Evolutionary conservation across 1,140 invertebrate genomes (phyloP).

Genomic region (Oncopeltus fasciatus): DNA sequence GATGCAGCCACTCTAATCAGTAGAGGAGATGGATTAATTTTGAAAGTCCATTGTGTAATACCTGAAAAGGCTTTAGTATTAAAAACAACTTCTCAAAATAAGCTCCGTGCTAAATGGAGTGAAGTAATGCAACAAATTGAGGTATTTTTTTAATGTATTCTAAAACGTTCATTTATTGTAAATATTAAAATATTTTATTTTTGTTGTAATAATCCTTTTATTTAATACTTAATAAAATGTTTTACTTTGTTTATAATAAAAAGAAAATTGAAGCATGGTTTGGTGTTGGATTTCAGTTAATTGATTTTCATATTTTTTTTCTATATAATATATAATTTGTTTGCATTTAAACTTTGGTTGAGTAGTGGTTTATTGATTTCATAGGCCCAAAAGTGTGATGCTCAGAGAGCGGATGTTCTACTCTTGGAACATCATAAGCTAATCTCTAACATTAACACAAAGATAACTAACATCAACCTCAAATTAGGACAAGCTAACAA

Average conservation of each 20-base stretch:
- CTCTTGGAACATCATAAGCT: slow-evolving; percentile 17
- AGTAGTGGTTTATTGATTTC: slow-evolving; percentile 7
- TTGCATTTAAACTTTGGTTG: neutral
- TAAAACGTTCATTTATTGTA: neutral
- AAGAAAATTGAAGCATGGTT: slow-evolving; percentile 1
- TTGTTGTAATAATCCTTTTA: too few species aligned
- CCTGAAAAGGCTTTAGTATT: slow-evolving; percentile 39
- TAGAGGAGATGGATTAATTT: slow-evolving; percentile 56
- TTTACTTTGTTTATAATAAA: too few species aligned
- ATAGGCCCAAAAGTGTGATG: slow-evolving; percentile 19
- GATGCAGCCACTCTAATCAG: slow-evolving; percentile 66
- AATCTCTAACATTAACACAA: slow-evolving; percentile 20
- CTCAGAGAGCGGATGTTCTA: slow-evolving; percentile 18
- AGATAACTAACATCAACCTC: slow-evolving; percentile 20
- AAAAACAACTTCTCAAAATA: slow-evolving; percentile 41
- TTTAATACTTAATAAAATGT: too few species aligned
- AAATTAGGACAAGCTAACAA: slow-evolving; percentile 21
- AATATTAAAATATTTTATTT: neutral
- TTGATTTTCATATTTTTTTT: neutral
- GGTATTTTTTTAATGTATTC: slow-evolving; percentile 22
- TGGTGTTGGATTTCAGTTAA: neutral
- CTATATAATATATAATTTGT: neutral
- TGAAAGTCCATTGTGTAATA: slow-evolving; percentile 42
- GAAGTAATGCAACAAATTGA: slow-evolving; percentile 51
- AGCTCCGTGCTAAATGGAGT: slow-evolving; percentile 47